These are phyloP conservation scores for Carollia perspicillata DNA, from an alignment of 2,113 vertebrate genomes.

Conservation along the genomic window DNA sequence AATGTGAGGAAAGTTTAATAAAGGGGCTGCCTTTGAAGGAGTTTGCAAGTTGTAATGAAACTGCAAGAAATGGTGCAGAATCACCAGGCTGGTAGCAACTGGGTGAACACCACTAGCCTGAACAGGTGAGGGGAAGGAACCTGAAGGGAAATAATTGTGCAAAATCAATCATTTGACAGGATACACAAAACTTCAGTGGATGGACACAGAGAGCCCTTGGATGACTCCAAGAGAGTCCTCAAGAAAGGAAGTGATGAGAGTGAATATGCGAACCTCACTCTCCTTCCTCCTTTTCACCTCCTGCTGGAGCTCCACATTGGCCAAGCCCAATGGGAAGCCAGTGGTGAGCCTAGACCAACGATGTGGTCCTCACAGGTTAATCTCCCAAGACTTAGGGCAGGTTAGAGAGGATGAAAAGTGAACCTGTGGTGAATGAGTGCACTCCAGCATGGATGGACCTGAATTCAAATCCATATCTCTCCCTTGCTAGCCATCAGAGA, in stretches of 20 bases:
- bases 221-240: neutral
- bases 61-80: neutral
- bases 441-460: neutral
- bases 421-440: neutral
- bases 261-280: neutral
- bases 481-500: too few relatives aligned
- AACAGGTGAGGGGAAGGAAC: neutral
- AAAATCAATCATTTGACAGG: neutral
- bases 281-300: neutral
- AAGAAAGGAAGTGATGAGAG: neutral
- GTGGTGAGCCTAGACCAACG: neutral
- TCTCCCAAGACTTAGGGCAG: neutral
- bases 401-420: neutral
- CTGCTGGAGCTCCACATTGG: neutral
- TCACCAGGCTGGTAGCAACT: neutral
- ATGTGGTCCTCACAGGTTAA: neutral
- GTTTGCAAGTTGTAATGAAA: neutral
- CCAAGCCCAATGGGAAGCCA: neutral
- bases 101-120: neutral
- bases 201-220: neutral
- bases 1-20: neutral
- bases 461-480: neutral
- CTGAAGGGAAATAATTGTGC: neutral
- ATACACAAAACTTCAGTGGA: neutral
- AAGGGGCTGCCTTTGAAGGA: neutral